phyloP scores from a whole-genome alignment of 2,888 invertebrate species.

The Rhamnusium bicolor region DNA sequence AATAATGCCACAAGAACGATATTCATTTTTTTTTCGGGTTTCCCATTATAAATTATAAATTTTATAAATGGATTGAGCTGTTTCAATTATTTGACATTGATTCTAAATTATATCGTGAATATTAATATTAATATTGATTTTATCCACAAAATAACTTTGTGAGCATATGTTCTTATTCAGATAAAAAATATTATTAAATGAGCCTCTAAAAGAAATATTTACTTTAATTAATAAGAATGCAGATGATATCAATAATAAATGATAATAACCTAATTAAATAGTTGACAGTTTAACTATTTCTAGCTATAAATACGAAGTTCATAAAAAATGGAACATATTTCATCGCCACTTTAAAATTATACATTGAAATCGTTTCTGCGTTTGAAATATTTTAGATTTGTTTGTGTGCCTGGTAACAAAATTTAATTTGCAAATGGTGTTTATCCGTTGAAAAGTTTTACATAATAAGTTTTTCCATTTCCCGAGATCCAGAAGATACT shows the following conservation, averaged over 20 bases:
- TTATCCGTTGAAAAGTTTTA: constrained; percentile 43
- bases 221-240: background rate
- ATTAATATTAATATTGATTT: background rate
- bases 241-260: too few species aligned
- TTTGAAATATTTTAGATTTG: constrained; percentile 38
- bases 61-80: too few species aligned
- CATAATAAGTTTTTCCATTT: constrained; percentile 47
- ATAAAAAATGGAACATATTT: background rate
- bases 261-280: background rate
- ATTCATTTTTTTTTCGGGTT: too few species aligned
- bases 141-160: background rate
- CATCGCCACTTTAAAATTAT: background rate
- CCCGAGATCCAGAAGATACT: constrained; percentile 31
- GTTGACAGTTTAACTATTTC: background rate
- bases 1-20: too few species aligned
- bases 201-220: background rate
- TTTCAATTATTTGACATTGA: too few species aligned
- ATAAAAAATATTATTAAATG: background rate
- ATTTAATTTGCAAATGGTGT: constrained; percentile 51
- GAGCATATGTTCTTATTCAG: background rate
- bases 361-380: constrained; percentile 19
- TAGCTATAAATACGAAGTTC: background rate
- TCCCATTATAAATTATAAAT: too few species aligned
- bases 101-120: background rate
- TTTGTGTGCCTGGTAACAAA: constrained; percentile 42